phyloP scores from a whole-genome alignment of 2,113 vertebrate species.

The Nycticorax nycticorax region DNA sequence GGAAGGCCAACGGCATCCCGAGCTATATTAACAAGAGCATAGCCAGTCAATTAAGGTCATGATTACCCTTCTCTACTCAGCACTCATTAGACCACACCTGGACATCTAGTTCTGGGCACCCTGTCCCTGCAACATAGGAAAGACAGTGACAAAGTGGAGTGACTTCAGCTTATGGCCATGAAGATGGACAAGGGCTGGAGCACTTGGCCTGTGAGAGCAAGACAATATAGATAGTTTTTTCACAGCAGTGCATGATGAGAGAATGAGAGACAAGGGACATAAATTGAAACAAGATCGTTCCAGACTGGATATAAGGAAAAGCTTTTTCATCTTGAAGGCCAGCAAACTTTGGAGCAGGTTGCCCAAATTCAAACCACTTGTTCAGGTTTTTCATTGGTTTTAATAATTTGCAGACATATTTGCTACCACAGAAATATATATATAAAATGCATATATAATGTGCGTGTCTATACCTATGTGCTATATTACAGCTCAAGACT shows the following conservation, averaged over 20 bases:
- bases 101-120: not conserved
- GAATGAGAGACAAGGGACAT: not conserved
- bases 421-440: not conserved
- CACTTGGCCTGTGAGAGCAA: not conserved
- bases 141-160: not conserved
- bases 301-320: not conserved
- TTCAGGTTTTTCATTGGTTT: not conserved
- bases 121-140: fast-evolving
- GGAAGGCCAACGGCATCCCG: not conserved
- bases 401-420: not conserved
- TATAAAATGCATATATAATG: not conserved
- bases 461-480: not conserved
- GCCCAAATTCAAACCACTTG: not conserved
- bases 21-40: not conserved
- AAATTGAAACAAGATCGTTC: not conserved
- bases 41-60: not conserved
- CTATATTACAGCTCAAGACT: not conserved
- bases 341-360: not conserved
- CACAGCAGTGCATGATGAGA: not conserved
- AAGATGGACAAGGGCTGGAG: not conserved
- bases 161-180: not conserved
- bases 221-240: not conserved
- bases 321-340: not conserved
- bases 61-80: not conserved
- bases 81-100: not conserved